Conservation (phyloP, 2,888 invertebrate species). For the Dysmachus trigonus region DNA sequence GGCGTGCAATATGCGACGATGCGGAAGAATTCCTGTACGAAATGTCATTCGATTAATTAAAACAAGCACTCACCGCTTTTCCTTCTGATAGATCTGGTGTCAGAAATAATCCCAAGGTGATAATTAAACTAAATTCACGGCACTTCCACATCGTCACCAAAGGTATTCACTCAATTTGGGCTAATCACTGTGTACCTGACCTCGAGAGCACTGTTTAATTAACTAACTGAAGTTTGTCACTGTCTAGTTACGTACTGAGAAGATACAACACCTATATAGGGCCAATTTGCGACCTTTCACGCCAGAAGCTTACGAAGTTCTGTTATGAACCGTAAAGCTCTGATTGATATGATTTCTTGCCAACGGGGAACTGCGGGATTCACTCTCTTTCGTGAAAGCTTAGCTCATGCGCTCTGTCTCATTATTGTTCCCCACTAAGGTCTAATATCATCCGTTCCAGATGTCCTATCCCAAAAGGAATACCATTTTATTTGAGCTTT, state of each 20-base stretch:
- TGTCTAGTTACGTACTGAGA: constrained; percentile 7
- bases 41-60: not conserved
- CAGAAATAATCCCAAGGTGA: constrained; percentile 28
- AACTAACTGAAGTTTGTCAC: not conserved
- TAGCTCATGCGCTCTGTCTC: not conserved
- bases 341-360: not conserved
- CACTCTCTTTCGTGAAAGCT: not conserved
- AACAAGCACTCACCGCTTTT: constrained; percentile 25
- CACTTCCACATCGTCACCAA: constrained; percentile 36
- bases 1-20: not conserved
- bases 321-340: constrained; percentile 19
- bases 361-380: not conserved
- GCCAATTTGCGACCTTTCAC: constrained; percentile 1
- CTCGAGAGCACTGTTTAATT: not conserved
- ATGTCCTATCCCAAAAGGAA: not conserved
- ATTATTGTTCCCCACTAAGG: not conserved
- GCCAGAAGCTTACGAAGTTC: constrained; percentile 12
- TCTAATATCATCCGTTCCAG: not conserved
- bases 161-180: not conserved
- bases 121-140: constrained; percentile 16
- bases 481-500: not conserved
- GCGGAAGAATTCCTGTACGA: not conserved
- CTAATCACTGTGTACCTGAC: not conserved
- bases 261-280: not conserved
- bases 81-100: constrained; percentile 15